Base-by-base conservation (phyloP, 2,113 vertebrate genomes). In the Rhinoptilus africanus region DNA sequence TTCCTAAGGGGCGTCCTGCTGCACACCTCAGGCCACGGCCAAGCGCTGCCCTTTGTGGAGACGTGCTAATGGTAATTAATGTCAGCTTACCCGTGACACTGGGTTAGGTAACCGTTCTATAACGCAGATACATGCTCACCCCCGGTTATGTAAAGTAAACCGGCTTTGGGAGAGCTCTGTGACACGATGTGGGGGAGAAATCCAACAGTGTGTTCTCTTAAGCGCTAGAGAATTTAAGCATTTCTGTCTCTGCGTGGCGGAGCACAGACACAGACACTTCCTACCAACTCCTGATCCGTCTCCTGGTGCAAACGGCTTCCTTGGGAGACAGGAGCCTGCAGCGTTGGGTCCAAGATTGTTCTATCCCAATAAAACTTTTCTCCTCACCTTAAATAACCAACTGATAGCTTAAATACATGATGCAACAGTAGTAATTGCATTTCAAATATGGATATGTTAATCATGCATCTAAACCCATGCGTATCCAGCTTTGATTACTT, bases 191-290 rank as follows among this genome's bases (percentile, higher is more conserved):
- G n/a, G 3, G 51, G 8, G 51, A 69, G 50, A 62, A 82, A 62
- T 48, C 41, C 66, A 43, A 0, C 21, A 53, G 56, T 77, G 6
- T 3, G 6, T 48, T 59, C 20, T 13, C 8, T 37, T 2, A 32
- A 21, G 6, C 5, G 48, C 24, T 3, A 0, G 1, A 57, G 41
- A 16, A 37, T 4, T 50, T 22, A 27, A 35, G 41, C 41, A 4
- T 7, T 41, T 45, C 10, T 18, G 0, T 28, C 32, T 34, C 22
- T 43, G 53, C 27, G 69, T 37, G 9, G 41, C n/a, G 37, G 8
- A 32, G 48, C 57, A 9, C 6, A 17, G 67, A 2, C 1, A 3
- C 16, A 50, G 69, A 14, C 4, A 0, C 16, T 24, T 4, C 2
- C 17, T 47, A 19, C 62, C 54, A 4, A 16, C 35, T 23, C 47